Evolutionary conservation across 2,113 vertebrate genomes (phyloP).

Genomic region (Myrmophylax atrothorax): DNA sequence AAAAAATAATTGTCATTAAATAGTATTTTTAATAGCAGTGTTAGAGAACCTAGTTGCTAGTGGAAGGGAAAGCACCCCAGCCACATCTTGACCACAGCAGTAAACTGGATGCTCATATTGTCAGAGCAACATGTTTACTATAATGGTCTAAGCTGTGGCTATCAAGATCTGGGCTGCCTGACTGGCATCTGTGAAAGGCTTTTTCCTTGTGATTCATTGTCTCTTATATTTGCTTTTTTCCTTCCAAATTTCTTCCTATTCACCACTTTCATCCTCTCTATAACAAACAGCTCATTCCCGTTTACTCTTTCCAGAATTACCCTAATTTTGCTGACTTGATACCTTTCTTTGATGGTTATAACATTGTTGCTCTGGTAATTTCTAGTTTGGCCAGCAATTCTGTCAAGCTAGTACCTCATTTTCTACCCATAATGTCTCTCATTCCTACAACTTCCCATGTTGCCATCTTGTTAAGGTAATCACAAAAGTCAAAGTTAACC

Average conservation of each 20-base stretch:
- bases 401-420: neutral
- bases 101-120: neutral
- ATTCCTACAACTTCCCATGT: neutral
- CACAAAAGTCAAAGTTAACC: neutral
- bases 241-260: neutral
- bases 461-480: neutral
- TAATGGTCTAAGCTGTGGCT: neutral
- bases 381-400: neutral
- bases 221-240: neutral
- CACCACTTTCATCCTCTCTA: neutral
- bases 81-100: neutral
- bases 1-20: neutral
- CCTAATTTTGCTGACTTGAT: neutral
- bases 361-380: neutral
- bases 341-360: neutral
- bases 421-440: neutral
- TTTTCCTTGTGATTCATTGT: neutral
- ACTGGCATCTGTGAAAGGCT: neutral
- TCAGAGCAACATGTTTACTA: neutral
- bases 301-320: neutral
- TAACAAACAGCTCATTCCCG: neutral
- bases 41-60: neutral
- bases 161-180: neutral
- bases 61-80: neutral
- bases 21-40: neutral